Evolutionary conservation across 2,888 invertebrate species (phyloP), one percentile per base, ranked within the genome.

Genomic region (Tigriopus californicus): DNA sequence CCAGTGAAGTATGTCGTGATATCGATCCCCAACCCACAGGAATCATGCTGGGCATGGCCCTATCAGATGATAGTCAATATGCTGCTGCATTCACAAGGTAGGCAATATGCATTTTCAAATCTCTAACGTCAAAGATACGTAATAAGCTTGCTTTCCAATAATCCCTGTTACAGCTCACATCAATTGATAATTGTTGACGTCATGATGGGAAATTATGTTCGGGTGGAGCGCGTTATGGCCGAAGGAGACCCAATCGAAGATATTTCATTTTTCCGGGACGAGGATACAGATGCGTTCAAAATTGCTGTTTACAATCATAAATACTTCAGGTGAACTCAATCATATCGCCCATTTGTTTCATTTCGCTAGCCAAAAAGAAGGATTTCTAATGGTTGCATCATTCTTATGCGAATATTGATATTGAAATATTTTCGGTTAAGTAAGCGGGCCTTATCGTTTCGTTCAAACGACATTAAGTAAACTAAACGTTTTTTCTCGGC

Each of bases 31-130:
- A 83, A 5, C 83, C 94, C 15, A 90, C 90, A 68, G 95, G 95
- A 13, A 94, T 97, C 65, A 89, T 95, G 86, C 89, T 91, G 71
- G 85, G 86, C 65, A 71, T 97, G 64, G 84, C 86, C 18, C 73
- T 97, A 6, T 92, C 91, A 62, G 85, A 87, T 0, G 92, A 95
- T 69, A 94, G 95, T 69, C 87, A 91, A 70, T 91, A 87, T 79
- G 92, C 91, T 0, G 87, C 90, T 5, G 89, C 94, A 0, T 90
- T 82, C 67, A 94, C 95, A 3, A 33, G 33, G 33, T 33, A n/a
- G n/a, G n/a, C 8, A 33, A 8, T 33, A 3, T 8, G 4, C 8
- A 33, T 3, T 33, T 33, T 33, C 33, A 33, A 33, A n/a, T n/a
- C n/a, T n/a, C n/a, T n/a, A n/a, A n/a, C n/a, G n/a, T n/a, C n/a